A percentile compares a stretch with the other conserved stretches of the same genome.
Evolutionary conservation across 2,797 vertebrate genomes (phyloP).

Genomic region (Neosalanx taihuensis): DNA sequence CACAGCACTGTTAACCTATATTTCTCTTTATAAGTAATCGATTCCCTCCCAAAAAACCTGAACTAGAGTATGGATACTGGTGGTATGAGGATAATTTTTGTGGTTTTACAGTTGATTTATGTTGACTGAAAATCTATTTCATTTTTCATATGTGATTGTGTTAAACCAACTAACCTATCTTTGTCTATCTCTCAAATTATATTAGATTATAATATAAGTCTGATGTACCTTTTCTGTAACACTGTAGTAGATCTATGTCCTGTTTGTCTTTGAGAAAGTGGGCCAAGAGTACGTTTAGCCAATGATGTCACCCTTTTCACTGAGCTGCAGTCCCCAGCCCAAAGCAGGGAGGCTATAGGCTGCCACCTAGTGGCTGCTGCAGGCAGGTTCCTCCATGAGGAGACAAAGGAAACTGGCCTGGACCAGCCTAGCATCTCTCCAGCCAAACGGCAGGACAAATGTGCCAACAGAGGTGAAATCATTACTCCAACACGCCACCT

Average conservation of each 20-base stretch:
- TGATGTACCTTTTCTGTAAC: neutral
- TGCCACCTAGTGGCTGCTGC: slow-evolving; percentile 50
- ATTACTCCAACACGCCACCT: too few species aligned
- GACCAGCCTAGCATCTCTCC: neutral
- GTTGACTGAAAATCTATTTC: too few species aligned
- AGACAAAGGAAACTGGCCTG: slow-evolving; percentile 22
- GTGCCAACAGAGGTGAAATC: neutral
- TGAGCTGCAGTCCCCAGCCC: neutral
- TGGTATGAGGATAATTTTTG: too few species aligned
- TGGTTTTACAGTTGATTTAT: too few species aligned
- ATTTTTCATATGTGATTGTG: too few species aligned
- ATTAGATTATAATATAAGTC: neutral
- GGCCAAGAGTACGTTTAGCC: slow-evolving; percentile 7
- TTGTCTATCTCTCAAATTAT: too few species aligned
- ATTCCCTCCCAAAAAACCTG: too few species aligned
- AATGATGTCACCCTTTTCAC: slow-evolving; percentile 49
- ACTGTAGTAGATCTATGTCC: neutral
- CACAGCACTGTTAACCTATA: neutral
- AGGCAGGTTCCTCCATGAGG: neutral
- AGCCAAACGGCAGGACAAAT: neutral
- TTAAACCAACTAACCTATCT: too few species aligned
- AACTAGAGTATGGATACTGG: too few species aligned
- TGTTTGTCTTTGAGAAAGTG: neutral
- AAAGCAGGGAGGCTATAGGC: slow-evolving; percentile 27
- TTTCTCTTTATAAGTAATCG: too few species aligned